Base-by-base conservation (phyloP, 2,797 vertebrate species). In the Leontocebus nigricollis region DNA sequence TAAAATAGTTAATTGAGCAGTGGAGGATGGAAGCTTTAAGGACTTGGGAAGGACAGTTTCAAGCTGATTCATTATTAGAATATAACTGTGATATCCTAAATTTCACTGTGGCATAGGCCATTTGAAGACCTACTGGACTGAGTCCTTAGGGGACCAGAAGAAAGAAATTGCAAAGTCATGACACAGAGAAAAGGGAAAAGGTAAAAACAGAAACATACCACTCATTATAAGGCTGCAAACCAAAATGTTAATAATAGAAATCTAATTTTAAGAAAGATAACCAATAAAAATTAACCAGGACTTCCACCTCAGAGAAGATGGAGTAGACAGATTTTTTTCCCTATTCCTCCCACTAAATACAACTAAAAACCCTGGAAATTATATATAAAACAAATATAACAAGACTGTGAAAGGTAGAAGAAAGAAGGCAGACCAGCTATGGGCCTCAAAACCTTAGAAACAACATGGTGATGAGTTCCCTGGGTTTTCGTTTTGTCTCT, bases 191-290 rank as follows among this genome's bases (percentile, higher is more conserved):
- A 20, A 55, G 48, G 44, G 14, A 1, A 26, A 55, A 44, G 41
- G 46, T 81, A 75, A 39, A 81, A 87, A 61, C 8, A 27, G 91
- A 76, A 61, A 46, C 46, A 48, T 33, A n/a, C 7, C 59, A 48
- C 41, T 79, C 33, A 92, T 64, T 79, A 93, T 80, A 15, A 50
- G 13, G 30, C 36, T 95, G 12, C 36, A 64, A 93, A 79, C 24
- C 73, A 86, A 86, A 88, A 87, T 82, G 86, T 82, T 75, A 90
- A 11, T 64, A 39, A 73, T 86, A 93, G 64, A 91, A 94, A 94
- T 87, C 39, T 87, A 87, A 81, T 20, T 17, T 88, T 90, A 87
- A 87, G 76, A 90, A 94, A 46, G 15, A 57, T 75, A 81, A 75
- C 24, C 44, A 90, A 6, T 87, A 90, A 81, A 90, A 86, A 81